These are phyloP conservation scores for Megalops cyprinoides DNA, from an alignment of 2,797 vertebrate species.

Conservation along the genomic window DNA sequence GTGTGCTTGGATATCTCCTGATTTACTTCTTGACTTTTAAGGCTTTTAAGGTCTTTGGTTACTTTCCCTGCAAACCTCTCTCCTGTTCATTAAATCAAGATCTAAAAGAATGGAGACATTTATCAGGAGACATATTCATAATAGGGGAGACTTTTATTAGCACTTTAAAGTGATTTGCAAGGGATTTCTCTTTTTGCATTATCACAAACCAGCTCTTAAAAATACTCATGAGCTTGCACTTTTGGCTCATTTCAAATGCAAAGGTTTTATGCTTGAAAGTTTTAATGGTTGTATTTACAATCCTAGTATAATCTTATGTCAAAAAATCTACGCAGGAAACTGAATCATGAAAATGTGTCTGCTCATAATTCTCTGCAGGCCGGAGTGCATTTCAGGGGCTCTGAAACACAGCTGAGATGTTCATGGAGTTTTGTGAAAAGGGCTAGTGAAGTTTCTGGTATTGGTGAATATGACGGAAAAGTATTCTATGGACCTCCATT, in stretches of 20 bases:
- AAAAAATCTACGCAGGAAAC: background rate
- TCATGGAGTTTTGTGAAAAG: background rate
- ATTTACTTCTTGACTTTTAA: background rate
- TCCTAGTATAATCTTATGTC: background rate
- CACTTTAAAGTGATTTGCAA: constrained; percentile 1
- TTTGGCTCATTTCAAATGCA: background rate
- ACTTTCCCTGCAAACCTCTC: background rate
- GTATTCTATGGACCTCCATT: too few species aligned
- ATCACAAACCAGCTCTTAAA: background rate
- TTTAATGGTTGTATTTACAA: background rate
- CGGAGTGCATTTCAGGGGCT: background rate
- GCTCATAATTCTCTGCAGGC: background rate
- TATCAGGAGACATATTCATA: background rate
- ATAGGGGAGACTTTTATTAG: background rate
- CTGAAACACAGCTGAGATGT: background rate
- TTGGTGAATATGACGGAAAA: background rate
- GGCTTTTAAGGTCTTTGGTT: background rate
- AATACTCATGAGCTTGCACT: background rate
- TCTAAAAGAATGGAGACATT: background rate
- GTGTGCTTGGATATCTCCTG: background rate
- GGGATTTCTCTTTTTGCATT: background rate
- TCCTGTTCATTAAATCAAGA: background rate
- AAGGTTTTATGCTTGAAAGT: background rate
- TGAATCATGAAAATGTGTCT: background rate
- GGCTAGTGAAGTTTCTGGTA: background rate